Evolutionary conservation across 92 coral and sea anemone genomes (phyloP), one percentile per base, ranked within the genome.

Genomic region (Epizoanthus scotinus): DNA sequence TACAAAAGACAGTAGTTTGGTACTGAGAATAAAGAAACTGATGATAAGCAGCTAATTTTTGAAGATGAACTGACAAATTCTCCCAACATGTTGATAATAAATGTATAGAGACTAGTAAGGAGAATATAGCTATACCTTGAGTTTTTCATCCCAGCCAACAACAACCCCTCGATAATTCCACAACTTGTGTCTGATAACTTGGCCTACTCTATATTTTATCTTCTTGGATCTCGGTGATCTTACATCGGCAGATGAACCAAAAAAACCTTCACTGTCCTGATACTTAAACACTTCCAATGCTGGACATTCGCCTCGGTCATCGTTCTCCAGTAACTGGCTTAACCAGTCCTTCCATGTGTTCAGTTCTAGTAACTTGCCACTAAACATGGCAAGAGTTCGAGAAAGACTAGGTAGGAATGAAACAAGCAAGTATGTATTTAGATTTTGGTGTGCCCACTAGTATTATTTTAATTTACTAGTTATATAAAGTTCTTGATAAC

Each of bases 71-170:
- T n/a, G n/a, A n/a, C n/a, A n/a, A n/a, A n/a, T n/a, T n/a, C n/a
- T n/a, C n/a, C n/a, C n/a, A n/a, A n/a, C n/a, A n/a, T n/a, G n/a
- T n/a, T n/a, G n/a, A n/a, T n/a, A n/a, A n/a, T n/a, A n/a, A n/a
- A n/a, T n/a, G n/a, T n/a, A n/a, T n/a, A n/a, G n/a, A n/a, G n/a
- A n/a, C n/a, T n/a, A n/a, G n/a, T n/a, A n/a, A n/a, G n/a, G n/a
- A n/a, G n/a, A 22, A 31, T 21, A 52, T 22, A 81, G 28, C 13
- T 26, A 0, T 83, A 93, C 99, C 87, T 89, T 93, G 12, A 91
- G 80, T 70, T 83, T 88, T 63, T 93, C 94, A 84, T 95, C 99
- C 99, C 99, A 95, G 6, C 99, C 99, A 83, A 95, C 84, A 59
- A 95, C 87, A 15, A 95, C 98, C 13, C 98, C 99, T 77, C 94